A percentile compares a stretch with the other conserved stretches of the same genome.
phyloP scores from a whole-genome alignment of 2,113 vertebrate genomes.

The Zingel zingel region DNA sequence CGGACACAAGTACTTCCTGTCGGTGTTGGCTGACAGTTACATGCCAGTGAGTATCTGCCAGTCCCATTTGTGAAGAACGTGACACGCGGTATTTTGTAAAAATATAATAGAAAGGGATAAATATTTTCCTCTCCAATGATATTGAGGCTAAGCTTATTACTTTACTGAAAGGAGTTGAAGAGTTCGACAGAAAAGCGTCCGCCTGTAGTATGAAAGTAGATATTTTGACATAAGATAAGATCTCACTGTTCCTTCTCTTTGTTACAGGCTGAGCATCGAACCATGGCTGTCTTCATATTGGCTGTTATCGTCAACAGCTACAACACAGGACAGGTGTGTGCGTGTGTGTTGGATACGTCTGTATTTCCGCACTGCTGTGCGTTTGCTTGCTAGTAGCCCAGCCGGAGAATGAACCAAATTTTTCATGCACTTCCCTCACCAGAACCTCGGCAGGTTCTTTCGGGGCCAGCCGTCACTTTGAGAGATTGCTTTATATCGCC shows the following conservation, averaged over 20 bases:
- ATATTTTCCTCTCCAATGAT: not conserved
- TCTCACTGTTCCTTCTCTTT: slow-evolving; percentile 4
- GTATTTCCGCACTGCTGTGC: not conserved
- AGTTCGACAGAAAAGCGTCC: not conserved
- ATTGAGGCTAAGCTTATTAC: not conserved
- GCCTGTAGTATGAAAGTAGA: not conserved
- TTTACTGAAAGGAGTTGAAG: not conserved
- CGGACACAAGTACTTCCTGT: slow-evolving; percentile 99
- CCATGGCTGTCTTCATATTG: slow-evolving; percentile 98
- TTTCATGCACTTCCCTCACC: slow-evolving; percentile 43
- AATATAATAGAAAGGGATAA: not conserved
- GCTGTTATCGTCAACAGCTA: slow-evolving; percentile 99
- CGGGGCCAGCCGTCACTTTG: slow-evolving; percentile 46
- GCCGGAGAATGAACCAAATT: not conserved
- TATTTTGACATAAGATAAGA: not conserved
- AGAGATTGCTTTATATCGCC: slow-evolving; percentile 33
- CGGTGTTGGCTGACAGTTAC: slow-evolving; percentile 95
- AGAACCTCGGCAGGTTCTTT: slow-evolving; percentile 22
- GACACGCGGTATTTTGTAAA: not conserved
- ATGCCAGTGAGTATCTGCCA: slow-evolving; percentile 92
- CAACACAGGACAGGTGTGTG: slow-evolving; percentile 92
- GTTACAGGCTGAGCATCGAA: slow-evolving; percentile 95
- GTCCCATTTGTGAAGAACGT: not conserved
- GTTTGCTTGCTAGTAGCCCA: slow-evolving; percentile 5
- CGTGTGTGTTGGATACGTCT: slow-evolving; percentile 1